These are phyloP conservation scores for Enteromius viviparus DNA, from an alignment of 2,797 vertebrate genomes.

Conservation along the genomic window DNA sequence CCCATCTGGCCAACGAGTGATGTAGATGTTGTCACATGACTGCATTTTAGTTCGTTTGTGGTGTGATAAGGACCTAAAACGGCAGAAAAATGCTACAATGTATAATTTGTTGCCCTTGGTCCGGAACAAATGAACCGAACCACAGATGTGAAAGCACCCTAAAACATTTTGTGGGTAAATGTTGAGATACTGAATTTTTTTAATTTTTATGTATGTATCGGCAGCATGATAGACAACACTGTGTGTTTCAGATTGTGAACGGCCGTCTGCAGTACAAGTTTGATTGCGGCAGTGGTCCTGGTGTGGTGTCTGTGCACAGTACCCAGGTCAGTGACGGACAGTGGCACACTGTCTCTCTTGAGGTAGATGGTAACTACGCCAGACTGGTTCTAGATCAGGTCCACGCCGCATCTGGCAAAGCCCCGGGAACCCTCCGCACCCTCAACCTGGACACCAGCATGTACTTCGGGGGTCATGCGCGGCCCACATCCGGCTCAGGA, in stretches of 20 bases:
- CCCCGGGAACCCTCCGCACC: conserved; percentile 92
- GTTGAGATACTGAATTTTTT: background rate
- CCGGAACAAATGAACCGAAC: too few species aligned
- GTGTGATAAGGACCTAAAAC: too few species aligned
- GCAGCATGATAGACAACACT: background rate
- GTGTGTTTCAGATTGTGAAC: conserved; percentile 85
- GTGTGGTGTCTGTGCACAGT: conserved; percentile 94
- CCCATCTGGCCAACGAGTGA: too few species aligned
- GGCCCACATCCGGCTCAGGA: conserved; percentile 58
- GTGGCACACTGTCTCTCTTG: conserved; percentile 92
- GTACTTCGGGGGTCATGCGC: conserved; percentile 91
- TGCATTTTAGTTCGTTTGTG: too few species aligned
- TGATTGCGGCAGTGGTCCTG: conserved; percentile 95
- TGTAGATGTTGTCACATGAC: too few species aligned
- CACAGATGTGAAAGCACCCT: too few species aligned
- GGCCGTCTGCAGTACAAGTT: conserved; percentile 96
- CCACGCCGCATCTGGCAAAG: conserved; percentile 93
- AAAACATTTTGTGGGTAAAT: background rate
- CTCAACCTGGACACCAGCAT: conserved; percentile 92
- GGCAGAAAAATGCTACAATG: too few species aligned
- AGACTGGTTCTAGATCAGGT: conserved; percentile 91
- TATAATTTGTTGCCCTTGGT: too few species aligned
- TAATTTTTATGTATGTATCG: background rate
- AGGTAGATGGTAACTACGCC: conserved; percentile 94
- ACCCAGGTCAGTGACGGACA: conserved; percentile 95